These are phyloP conservation scores for Drosophila koepferae DNA, from an alignment of 2,888 invertebrate species.

Conservation along the genomic window DNA sequence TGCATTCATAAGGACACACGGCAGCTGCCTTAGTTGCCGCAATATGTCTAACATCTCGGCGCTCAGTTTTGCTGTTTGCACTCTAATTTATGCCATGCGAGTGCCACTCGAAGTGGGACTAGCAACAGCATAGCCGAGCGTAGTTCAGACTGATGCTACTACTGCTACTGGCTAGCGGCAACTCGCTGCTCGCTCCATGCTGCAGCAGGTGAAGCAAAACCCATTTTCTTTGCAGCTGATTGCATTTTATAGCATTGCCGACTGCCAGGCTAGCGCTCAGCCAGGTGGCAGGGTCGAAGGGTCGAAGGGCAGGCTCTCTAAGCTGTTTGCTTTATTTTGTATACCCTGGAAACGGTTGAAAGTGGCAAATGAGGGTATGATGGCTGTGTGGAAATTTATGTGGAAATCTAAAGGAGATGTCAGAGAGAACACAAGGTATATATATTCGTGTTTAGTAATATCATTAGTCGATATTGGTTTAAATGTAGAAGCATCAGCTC, in stretches of 20 bases:
- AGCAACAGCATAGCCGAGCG: too few species aligned
- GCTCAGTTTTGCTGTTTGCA: constrained; percentile 40
- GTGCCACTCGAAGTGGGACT: constrained; percentile 27
- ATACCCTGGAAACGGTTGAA: background rate
- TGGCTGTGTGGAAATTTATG: background rate
- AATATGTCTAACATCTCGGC: constrained; percentile 28
- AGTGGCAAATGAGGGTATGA: background rate
- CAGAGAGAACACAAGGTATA: background rate
- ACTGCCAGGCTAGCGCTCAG: constrained; percentile 28
- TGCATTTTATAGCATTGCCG: constrained; percentile 76
- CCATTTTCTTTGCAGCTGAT: constrained; percentile 79
- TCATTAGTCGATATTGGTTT: background rate
- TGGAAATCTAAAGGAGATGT: too few species aligned
- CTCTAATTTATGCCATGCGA: constrained; percentile 72
- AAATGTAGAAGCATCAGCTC: background rate
- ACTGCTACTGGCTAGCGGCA: constrained; percentile 14
- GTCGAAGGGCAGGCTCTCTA: constrained; percentile 32
- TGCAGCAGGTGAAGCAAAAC: constrained; percentile 72
- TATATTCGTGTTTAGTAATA: background rate
- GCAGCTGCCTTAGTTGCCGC: constrained; percentile 38
- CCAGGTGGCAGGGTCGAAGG: background rate
- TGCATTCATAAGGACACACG: constrained; percentile 46
- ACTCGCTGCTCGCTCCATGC: background rate
- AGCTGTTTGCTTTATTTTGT: constrained; percentile 51
- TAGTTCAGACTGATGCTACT: background rate